These are phyloP conservation scores for Nyctereutes procyonoides DNA, from an alignment of 2,113 vertebrate species.

Conservation along the genomic window DNA sequence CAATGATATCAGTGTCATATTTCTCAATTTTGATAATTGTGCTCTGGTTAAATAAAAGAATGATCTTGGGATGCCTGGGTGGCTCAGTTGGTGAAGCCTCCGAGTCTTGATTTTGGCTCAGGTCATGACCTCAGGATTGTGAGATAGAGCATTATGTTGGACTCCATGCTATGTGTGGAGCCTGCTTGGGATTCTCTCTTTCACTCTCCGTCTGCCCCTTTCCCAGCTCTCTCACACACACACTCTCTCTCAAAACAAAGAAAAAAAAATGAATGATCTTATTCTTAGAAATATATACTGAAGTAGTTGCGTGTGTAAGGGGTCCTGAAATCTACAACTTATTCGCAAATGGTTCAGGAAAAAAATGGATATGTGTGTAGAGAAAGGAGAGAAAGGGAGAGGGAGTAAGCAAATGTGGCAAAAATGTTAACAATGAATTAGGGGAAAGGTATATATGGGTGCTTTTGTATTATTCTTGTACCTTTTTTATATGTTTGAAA, in stretches of 20 bases:
- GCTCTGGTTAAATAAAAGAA: conserved; percentile 7
- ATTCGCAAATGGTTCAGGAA: not conserved
- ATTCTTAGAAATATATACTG: not conserved
- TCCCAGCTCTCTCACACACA: no score
- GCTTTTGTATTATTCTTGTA: not conserved
- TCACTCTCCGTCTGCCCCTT: no score
- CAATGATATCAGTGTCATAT: not conserved
- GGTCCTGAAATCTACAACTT: not conserved
- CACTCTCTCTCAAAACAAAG: no score
- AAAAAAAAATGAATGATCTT: not conserved
- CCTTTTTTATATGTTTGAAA: not conserved
- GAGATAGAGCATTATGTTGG: no score
- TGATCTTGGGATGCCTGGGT: not conserved
- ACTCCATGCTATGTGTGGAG: no score
- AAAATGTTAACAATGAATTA: not conserved
- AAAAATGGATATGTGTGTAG: not conserved
- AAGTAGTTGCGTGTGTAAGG: not conserved
- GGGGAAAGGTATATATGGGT: not conserved
- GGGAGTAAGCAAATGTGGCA: not conserved
- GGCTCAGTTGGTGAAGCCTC: no score
- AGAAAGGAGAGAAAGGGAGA: not conserved
- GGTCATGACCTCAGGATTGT: no score
- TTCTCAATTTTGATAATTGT: not conserved
- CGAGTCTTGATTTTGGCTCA: no score
- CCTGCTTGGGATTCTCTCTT: no score